A percentile compares a stretch with the other conserved stretches of the same genome.
These are phyloP conservation scores for Menura novaehollandiae DNA, from an alignment of 2,113 vertebrate genomes.

Conservation along the genomic window DNA sequence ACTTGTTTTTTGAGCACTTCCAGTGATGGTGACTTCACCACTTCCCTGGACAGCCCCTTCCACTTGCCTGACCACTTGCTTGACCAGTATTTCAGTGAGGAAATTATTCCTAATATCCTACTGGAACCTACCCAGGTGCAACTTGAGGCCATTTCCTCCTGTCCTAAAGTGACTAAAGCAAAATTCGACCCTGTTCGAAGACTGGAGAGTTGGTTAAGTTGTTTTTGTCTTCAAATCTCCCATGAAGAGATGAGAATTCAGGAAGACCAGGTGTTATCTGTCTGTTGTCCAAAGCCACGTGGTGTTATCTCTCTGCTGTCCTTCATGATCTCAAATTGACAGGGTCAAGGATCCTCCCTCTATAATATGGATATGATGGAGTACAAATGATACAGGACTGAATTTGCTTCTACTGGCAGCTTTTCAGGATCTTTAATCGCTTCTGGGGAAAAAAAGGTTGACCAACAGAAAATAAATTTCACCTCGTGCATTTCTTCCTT, in stretches of 20 bases:
- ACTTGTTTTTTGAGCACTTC: too few species aligned
- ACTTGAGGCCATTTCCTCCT: neutral
- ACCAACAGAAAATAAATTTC: neutral
- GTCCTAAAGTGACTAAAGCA: neutral
- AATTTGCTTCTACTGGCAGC: neutral
- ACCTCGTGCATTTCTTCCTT: neutral
- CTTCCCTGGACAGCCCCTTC: neutral
- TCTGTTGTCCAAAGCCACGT: accelerated
- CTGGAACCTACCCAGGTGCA: neutral
- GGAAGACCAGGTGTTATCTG: neutral
- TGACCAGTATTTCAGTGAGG: neutral
- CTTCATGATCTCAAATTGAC: neutral
- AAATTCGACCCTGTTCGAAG: neutral
- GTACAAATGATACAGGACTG: neutral
- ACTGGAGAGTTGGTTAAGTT: neutral
- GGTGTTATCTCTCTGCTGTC: neutral
- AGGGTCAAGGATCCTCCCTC: neutral
- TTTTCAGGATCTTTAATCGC: neutral
- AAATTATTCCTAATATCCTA: neutral
- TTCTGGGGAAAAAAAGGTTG: neutral
- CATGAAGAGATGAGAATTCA: neutral
- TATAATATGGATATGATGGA: neutral
- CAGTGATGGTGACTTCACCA: neutral
- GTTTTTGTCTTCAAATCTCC: neutral
- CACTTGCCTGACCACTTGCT: neutral